These are phyloP conservation scores for Centroberyx gerrardi DNA, from an alignment of 2,797 vertebrate genomes.

Conservation along the genomic window DNA sequence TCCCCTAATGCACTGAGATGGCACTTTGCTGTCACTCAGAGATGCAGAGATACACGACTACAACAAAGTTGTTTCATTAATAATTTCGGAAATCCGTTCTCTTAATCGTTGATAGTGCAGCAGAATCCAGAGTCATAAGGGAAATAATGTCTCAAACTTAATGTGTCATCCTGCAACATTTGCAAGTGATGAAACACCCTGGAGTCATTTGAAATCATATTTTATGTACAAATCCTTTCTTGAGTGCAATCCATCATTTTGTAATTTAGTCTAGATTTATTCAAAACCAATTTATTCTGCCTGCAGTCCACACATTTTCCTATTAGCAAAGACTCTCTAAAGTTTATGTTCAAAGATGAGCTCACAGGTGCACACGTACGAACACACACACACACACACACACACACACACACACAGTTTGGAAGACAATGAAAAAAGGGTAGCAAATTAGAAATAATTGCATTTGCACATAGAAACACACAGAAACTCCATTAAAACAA, in stretches of 20 bases:
- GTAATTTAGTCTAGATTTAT: neutral
- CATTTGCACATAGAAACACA: neutral
- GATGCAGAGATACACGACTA: neutral
- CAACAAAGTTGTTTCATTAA: neutral
- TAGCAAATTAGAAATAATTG: neutral
- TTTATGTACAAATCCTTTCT: conserved; percentile 18
- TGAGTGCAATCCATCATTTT: neutral
- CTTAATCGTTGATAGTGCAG: neutral
- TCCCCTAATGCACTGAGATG: neutral
- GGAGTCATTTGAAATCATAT: conserved; percentile 20
- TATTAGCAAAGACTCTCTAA: too few relatives aligned
- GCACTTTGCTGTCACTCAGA: neutral
- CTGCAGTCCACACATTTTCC: too few relatives aligned
- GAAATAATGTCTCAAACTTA: neutral
- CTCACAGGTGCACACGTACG: too few relatives aligned
- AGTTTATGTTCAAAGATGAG: too few relatives aligned
- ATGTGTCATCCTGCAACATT: neutral
- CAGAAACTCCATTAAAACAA: neutral
- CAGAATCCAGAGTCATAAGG: neutral
- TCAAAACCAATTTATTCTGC: neutral
- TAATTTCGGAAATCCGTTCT: neutral
- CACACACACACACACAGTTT: neutral
- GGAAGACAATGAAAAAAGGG: neutral
- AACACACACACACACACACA: too few relatives aligned
- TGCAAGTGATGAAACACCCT: neutral